Conservation (phyloP, 2,888 invertebrate genomes). For the Nowickia ferox region DNA sequence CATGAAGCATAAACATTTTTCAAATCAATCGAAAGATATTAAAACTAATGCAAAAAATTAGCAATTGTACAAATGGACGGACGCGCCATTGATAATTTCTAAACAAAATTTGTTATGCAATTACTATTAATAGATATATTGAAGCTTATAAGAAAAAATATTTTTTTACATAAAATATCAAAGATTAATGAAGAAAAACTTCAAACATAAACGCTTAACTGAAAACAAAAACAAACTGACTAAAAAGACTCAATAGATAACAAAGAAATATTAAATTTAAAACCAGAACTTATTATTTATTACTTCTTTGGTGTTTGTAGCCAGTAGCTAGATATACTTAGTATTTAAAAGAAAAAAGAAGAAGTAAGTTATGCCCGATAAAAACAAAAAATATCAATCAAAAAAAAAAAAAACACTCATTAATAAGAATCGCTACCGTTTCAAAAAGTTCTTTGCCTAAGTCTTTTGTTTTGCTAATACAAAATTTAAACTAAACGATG, state of each 20-base stretch:
- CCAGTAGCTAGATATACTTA: neutral
- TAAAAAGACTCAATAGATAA: neutral
- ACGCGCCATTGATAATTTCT: slow-evolving; percentile 31
- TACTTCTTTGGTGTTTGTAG: neutral
- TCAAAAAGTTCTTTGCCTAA: slow-evolving; percentile 39
- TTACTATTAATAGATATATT: slow-evolving; percentile 21
- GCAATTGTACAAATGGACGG: neutral
- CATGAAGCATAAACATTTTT: neutral
- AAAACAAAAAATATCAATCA: neutral
- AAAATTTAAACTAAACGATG: neutral
- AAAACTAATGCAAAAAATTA: slow-evolving; percentile 2
- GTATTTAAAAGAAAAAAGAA: neutral
- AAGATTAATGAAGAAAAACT: slow-evolving; percentile 34
- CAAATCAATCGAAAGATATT: neutral
- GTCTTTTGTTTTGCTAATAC: slow-evolving; percentile 40
- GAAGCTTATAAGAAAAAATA: neutral
- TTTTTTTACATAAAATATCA: neutral
- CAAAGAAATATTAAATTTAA: neutral
- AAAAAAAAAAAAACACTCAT: neutral
- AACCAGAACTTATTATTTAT: neutral
- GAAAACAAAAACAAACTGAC: neutral
- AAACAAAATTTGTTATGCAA: slow-evolving; percentile 11
- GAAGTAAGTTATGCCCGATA: neutral
- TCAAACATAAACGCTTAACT: slow-evolving; percentile 55
- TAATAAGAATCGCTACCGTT: neutral